These are phyloP conservation scores for Metacarcinus magister DNA, from an alignment of 2,888 invertebrate genomes.

Conservation along the genomic window DNA sequence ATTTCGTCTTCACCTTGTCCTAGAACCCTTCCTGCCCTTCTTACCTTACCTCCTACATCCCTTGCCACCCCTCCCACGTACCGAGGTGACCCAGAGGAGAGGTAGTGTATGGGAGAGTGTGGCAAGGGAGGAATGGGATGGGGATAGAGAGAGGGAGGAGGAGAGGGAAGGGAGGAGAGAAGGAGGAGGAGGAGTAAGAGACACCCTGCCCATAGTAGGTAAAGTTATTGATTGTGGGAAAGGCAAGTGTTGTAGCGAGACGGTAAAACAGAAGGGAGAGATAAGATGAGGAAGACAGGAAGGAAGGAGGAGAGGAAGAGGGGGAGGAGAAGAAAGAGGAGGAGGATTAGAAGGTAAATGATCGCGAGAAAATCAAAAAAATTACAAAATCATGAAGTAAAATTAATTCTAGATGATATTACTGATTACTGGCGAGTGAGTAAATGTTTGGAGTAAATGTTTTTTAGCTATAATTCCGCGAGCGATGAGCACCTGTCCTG, in stretches of 20 bases:
- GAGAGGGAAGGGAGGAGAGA: background rate
- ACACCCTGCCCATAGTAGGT: background rate
- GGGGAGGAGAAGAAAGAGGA: background rate
- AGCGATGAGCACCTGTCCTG: slow-evolving; percentile 6
- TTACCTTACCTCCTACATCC: background rate
- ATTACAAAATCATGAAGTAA: background rate
- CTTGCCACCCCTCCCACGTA: background rate
- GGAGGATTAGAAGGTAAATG: background rate
- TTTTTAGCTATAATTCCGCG: background rate
- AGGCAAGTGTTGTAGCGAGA: background rate
- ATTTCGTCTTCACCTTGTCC: no score
- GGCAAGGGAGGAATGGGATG: background rate
- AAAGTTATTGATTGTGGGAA: background rate
- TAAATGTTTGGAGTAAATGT: slow-evolving; percentile 27
- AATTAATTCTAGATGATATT: background rate
- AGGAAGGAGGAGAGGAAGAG: background rate
- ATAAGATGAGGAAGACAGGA: background rate
- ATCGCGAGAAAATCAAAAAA: background rate
- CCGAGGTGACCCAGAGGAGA: background rate
- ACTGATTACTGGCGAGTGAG: background rate
- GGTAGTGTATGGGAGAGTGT: background rate
- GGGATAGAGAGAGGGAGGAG: background rate
- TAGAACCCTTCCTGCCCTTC: background rate
- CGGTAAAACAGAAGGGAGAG: background rate
- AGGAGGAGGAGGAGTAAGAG: background rate